phyloP scores from a whole-genome alignment of 1,140 invertebrate genomes.

The Brachionus rubens region DNA sequence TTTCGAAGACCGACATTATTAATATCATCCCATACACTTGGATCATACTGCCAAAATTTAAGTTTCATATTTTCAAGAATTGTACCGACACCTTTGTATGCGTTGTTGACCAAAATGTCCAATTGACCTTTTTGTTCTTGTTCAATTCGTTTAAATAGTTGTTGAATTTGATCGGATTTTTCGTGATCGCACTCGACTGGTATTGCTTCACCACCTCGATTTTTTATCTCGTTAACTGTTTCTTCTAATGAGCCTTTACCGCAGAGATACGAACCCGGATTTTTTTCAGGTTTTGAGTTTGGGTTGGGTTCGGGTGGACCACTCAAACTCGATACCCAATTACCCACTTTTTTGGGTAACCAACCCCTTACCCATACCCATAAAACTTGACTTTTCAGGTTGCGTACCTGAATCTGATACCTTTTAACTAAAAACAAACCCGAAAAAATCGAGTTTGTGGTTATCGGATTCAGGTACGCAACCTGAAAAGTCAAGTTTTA shows the following conservation, averaged over 20 bases:
- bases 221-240: conserved; percentile 49
- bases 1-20: conserved; percentile 62
- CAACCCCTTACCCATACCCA: too few relatives aligned
- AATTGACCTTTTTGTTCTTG: conserved; percentile 59
- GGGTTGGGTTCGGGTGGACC: too few relatives aligned
- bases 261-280: too few relatives aligned
- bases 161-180: conserved; percentile 57
- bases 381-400: too few relatives aligned
- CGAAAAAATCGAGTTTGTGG: too few relatives aligned
- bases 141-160: conserved; percentile 59
- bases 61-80: conserved; percentile 29
- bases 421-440: too few relatives aligned
- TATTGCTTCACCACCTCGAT: conserved; percentile 56
- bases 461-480: too few relatives aligned
- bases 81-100: conserved; percentile 58
- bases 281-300: too few relatives aligned
- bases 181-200: conserved; percentile 60
- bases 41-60: conserved; percentile 41
- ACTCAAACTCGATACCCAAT: too few relatives aligned
- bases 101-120: conserved; percentile 63
- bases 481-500: too few relatives aligned
- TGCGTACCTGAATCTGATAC: too few relatives aligned
- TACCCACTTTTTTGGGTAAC: too few relatives aligned
- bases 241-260: conserved; percentile 51
- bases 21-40: conserved; percentile 54